Conservation (phyloP, 2,113 vertebrate genomes). For the Neolamprologus brichardi region DNA sequence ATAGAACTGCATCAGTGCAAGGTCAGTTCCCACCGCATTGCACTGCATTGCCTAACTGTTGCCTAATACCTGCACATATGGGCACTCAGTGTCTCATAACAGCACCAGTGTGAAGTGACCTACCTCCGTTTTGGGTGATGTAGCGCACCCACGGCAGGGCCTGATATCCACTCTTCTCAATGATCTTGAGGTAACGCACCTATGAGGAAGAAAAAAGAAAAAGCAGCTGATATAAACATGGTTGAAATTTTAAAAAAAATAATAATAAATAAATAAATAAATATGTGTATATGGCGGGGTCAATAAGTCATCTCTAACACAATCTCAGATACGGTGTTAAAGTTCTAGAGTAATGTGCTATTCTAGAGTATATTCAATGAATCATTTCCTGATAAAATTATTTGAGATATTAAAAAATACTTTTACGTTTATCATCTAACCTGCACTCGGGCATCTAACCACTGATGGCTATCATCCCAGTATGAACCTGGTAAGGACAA, state of each 20-base stretch:
- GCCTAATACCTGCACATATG: slow-evolving; percentile 59
- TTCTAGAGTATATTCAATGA: not conserved
- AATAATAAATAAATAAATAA: too few species aligned
- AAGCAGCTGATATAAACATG: not conserved
- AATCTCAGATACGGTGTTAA: not conserved
- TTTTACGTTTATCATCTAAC: not conserved
- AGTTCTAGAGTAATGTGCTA: not conserved
- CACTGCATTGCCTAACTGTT: slow-evolving; percentile 65
- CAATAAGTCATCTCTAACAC: not conserved
- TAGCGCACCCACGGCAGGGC: slow-evolving; percentile 91
- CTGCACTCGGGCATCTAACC: not conserved
- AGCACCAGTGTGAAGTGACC: not conserved
- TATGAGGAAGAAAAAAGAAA: not conserved
- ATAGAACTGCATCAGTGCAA: slow-evolving; percentile 38
- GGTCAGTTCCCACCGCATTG: slow-evolving; percentile 53
- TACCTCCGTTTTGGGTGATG: slow-evolving; percentile 97
- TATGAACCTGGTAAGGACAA: not conserved
- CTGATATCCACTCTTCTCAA: slow-evolving; percentile 94
- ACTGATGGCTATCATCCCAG: not conserved
- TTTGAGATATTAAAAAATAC: not conserved
- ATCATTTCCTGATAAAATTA: not conserved
- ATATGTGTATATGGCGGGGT: not conserved
- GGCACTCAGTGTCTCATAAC: slow-evolving; percentile 12
- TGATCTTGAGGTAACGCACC: slow-evolving; percentile 97
- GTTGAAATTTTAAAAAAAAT: not conserved